A percentile compares a stretch with the other conserved stretches of the same genome.
phyloP scores from a whole-genome alignment of 2,888 invertebrate species.

The Volucella inflata region DNA sequence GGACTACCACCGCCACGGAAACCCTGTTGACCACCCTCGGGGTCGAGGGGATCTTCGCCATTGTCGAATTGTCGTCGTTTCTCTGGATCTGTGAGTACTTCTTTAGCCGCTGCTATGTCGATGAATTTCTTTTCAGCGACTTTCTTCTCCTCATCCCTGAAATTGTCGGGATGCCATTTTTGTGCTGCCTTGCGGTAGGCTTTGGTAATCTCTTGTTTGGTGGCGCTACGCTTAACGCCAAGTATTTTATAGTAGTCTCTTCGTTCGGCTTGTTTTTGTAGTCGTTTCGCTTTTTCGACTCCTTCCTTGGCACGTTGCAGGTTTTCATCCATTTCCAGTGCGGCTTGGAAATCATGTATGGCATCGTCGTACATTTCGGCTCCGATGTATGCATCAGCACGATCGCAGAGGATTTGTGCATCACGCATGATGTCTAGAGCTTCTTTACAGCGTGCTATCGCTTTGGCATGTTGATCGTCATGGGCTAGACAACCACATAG shows the following conservation, averaged over 20 bases:
- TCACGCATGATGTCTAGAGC: constrained; percentile 91
- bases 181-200: constrained; percentile 98
- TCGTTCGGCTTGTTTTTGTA: constrained; percentile 96
- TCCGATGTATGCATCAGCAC: constrained; percentile 95
- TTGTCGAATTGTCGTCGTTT: constrained; percentile 97
- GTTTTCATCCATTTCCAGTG: constrained; percentile 91
- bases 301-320: constrained; percentile 94
- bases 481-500: constrained; percentile 91
- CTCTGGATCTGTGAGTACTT: constrained; percentile 94
- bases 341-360: constrained; percentile 93
- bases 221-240: constrained; percentile 94
- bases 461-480: constrained; percentile 89
- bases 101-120: constrained; percentile 99
- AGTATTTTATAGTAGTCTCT: constrained; percentile 96
- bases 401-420: constrained; percentile 92
- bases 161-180: constrained; percentile 99
- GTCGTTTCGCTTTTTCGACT: constrained; percentile 92
- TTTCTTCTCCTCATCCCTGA: constrained; percentile 94
- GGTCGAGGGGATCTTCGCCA: constrained; percentile 98
- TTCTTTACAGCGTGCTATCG: constrained; percentile 90
- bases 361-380: constrained; percentile 97
- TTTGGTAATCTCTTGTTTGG: constrained; percentile 96
- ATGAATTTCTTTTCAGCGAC: constrained; percentile 98
- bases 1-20: constrained; percentile 87
- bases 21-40: constrained; percentile 89